Evolutionary conservation across 2,797 vertebrate genomes (phyloP).

Genomic region (Steatocranus sp.): DNA sequence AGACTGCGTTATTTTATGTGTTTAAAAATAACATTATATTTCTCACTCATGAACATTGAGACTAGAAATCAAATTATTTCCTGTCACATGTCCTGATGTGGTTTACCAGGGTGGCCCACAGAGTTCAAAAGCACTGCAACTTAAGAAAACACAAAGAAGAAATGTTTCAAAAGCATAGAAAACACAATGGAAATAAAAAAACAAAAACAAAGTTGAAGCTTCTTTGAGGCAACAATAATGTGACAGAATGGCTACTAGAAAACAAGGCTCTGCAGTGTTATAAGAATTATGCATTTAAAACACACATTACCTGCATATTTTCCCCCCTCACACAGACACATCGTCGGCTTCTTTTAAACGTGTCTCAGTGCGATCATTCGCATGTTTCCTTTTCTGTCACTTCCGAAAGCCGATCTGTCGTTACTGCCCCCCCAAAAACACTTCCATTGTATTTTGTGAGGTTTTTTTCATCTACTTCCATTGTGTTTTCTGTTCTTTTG

Average conservation of each 20-base stretch:
- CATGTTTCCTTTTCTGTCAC: background rate
- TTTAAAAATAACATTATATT: background rate
- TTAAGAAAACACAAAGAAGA: background rate
- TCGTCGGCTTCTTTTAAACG: background rate
- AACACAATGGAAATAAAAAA: background rate
- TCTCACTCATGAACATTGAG: background rate
- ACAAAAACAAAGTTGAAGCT: background rate
- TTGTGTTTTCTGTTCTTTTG: background rate
- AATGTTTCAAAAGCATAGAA: background rate
- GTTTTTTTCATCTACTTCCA: no score
- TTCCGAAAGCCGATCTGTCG: rapidly evolving
- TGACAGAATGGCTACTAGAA: background rate
- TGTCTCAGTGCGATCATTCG: background rate
- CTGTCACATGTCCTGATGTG: background rate
- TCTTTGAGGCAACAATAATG: background rate
- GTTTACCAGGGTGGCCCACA: background rate
- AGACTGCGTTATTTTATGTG: background rate
- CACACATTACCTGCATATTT: background rate
- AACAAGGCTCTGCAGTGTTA: background rate
- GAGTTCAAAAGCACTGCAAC: background rate
- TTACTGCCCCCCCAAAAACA: background rate
- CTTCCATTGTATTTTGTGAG: background rate
- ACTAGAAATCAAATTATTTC: background rate
- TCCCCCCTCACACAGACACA: background rate
- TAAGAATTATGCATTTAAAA: background rate